phyloP scores from a whole-genome alignment of 2,888 invertebrate species.

The Coelinius sp. region DNA sequence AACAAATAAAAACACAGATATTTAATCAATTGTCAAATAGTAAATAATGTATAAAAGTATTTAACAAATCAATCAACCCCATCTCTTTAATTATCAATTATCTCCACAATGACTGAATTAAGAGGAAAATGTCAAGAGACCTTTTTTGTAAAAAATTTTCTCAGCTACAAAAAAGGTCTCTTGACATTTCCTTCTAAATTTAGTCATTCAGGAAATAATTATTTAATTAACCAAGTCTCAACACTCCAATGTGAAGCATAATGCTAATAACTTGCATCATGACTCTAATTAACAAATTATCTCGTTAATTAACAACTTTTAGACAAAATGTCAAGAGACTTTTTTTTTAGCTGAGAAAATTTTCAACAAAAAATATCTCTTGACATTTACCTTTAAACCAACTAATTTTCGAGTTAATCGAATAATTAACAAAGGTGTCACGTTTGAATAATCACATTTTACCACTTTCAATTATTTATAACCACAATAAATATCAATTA shows the following conservation, averaged over 20 bases:
- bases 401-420: neutral
- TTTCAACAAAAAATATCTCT: neutral
- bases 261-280: too few relatives aligned
- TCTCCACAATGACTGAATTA: too few relatives aligned
- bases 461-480: constrained; percentile 6
- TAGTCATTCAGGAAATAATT: too few relatives aligned
- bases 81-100: too few relatives aligned
- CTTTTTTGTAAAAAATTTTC: too few relatives aligned
- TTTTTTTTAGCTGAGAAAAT: neutral
- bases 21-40: constrained; percentile 3
- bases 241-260: too few relatives aligned
- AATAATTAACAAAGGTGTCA: neutral
- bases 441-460: neutral
- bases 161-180: too few relatives aligned
- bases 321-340: neutral
- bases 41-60: neutral
- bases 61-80: too few relatives aligned
- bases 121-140: too few relatives aligned
- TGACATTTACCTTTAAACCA: neutral
- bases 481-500: constrained; percentile 22
- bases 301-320: neutral
- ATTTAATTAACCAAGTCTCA: too few relatives aligned
- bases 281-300: too few relatives aligned
- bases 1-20: constrained; percentile 27
- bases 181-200: too few relatives aligned